Base-by-base conservation (phyloP, 2,113 vertebrate genomes). In the Etheostoma cragini region DNA sequence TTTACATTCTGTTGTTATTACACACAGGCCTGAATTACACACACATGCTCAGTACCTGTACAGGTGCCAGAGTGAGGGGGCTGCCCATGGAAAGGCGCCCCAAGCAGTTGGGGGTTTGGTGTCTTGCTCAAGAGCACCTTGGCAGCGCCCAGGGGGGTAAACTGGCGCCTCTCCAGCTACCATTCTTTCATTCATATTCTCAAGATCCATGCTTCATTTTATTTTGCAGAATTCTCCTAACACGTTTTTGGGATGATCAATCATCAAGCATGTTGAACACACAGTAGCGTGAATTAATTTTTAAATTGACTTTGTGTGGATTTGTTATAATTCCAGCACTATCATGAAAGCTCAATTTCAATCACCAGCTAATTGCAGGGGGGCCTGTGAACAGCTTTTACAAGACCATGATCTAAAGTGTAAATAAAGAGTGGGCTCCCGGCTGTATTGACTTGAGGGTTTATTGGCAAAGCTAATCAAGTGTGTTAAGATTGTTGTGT, bases 331-430 rank as follows among this genome's bases (percentile, higher is more conserved):
- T 79, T 35, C n/a, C 64, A 45, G 47, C 64, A 24, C 4, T 12
- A 12, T 54, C 14, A 53, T 53, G 7, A 47, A 11, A 2, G 16
- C 45, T 68, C 19, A 24, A 16, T 76, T 74, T 62, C 76, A 63
- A 62, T 85, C 61, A 69, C 3, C 35, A 49, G 38, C 63, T 80
- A 88, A 92, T 88, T 86, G 75, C 72, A 76, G 62, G 38, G 38
- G 76, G 66, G 83, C 67, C 84, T 67, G 45, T 72, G 68, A 86
- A 80, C 61, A 72, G 61, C 63, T 82, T 81, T 65, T 88, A 52
- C 42, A 78, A 73, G 71, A 72, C 72, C 71, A 30, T 56, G 86
- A 87, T 91, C 84, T 76, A 87, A 50, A 35, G 64, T 49, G 16
- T 66, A 30, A 66, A 66, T 66, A 30, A 49, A 49, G 46, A 49